phyloP scores from a whole-genome alignment of 2,113 vertebrate genomes.

The Epinephelus fuscoguttatus region DNA sequence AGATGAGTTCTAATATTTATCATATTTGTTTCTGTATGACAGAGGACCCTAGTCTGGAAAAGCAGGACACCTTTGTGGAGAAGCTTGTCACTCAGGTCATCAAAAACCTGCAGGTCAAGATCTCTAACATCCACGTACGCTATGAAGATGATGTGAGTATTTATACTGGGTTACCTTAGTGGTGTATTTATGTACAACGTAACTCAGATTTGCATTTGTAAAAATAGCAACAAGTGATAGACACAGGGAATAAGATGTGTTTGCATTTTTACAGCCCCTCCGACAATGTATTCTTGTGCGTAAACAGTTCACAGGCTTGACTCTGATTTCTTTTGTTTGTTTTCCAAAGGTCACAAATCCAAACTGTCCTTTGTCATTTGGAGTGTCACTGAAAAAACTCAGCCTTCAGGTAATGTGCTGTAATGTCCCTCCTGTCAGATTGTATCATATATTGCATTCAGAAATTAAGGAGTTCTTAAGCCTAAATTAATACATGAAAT shows the following conservation, averaged over 20 bases:
- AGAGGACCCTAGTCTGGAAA: conserved; percentile 90
- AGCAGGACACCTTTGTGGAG: conserved; percentile 96
- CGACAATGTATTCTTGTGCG: background rate
- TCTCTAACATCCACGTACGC: conserved; percentile 96
- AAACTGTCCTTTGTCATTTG: conserved; percentile 92
- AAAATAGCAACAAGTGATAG: background rate
- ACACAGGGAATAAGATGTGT: background rate
- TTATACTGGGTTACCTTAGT: conserved; percentile 29
- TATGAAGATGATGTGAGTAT: conserved; percentile 98
- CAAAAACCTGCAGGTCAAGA: conserved; percentile 98
- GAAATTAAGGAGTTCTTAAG: background rate
- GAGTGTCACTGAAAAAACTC: conserved; percentile 96
- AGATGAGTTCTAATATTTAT: background rate
- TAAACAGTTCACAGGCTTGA: background rate
- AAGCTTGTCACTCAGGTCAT: conserved; percentile 98
- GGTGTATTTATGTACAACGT: background rate
- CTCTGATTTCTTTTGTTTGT: conserved; percentile 20
- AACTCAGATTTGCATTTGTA: background rate
- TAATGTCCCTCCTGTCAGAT: background rate
- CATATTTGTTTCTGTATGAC: conserved; percentile 55
- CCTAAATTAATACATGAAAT: background rate
- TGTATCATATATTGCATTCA: background rate
- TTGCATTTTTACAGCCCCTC: background rate
- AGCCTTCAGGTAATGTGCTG: conserved; percentile 92
- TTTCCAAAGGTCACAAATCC: conserved; percentile 91